Evolutionary conservation across 2,113 vertebrate species (phyloP).

Genomic region (Dermatemys mawii): DNA sequence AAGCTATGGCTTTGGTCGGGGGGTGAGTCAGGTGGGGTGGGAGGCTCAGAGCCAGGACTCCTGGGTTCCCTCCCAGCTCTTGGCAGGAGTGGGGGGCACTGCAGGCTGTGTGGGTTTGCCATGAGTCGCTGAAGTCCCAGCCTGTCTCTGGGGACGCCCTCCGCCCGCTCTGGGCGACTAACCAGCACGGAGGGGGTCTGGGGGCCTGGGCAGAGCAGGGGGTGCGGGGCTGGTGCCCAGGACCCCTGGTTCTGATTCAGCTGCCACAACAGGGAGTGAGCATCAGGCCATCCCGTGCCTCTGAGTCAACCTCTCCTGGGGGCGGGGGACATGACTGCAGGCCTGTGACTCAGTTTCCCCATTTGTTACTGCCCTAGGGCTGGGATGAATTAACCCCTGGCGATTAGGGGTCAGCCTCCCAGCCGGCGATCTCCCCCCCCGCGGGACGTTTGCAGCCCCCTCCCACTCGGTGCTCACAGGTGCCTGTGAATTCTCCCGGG

Average conservation of each 20-base stretch:
- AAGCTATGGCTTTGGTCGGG: too few relatives aligned
- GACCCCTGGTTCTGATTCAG: neutral
- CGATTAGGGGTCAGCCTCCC: neutral
- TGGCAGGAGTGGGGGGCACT: too few relatives aligned
- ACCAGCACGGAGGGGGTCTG: neutral
- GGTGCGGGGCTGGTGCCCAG: neutral
- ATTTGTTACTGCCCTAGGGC: neutral
- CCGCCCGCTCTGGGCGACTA: neutral
- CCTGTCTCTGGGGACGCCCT: too few relatives aligned
- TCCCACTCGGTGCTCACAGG: too few relatives aligned
- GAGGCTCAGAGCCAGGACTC: too few relatives aligned
- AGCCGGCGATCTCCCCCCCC: too few relatives aligned
- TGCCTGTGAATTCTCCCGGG: neutral
- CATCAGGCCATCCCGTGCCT: neutral
- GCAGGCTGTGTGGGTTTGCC: neutral
- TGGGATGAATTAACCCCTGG: too few relatives aligned
- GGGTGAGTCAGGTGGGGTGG: fast-evolving
- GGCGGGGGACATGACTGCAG: too few relatives aligned
- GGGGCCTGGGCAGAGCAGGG: too few relatives aligned
- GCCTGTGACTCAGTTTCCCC: neutral
- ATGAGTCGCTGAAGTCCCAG: neutral
- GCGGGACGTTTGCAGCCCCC: neutral
- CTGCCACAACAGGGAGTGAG: too few relatives aligned
- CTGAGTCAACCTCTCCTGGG: neutral
- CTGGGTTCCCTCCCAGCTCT: too few relatives aligned